These are phyloP conservation scores for Thereva unica DNA, from an alignment of 2,888 invertebrate species.

Conservation along the genomic window DNA sequence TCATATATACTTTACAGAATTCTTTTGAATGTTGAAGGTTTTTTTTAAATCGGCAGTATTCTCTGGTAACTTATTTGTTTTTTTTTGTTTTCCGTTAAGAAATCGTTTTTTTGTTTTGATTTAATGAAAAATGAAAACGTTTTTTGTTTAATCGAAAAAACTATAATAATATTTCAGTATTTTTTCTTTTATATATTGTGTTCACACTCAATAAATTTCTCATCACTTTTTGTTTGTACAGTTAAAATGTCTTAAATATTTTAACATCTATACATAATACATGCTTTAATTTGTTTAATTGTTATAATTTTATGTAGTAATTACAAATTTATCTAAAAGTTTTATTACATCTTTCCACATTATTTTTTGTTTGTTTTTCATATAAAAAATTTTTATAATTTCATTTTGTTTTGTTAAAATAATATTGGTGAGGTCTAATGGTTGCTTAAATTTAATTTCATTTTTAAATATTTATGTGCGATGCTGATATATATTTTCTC, in stretches of 20 bases:
- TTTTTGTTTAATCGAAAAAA: no score
- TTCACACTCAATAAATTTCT: no score
- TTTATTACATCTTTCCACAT: conserved; percentile 3
- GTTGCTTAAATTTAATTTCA: conserved; percentile 38
- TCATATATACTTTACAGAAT: no score
- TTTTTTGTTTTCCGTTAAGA: neutral
- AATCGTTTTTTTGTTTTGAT: no score
- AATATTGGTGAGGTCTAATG: conserved; percentile 41
- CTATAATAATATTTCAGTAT: no score
- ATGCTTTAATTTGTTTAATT: conserved; percentile 1
- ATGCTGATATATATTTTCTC: no score
- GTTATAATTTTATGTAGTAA: neutral
- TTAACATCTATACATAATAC: neutral
- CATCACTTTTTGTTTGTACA: neutral
- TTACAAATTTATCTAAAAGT: conserved; percentile 10
- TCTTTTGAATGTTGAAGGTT: neutral
- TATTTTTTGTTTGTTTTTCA: conserved; percentile 10
- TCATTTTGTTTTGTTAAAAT: conserved; percentile 21
- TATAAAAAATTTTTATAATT: conserved; percentile 9
- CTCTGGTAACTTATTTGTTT: conserved; percentile 26
- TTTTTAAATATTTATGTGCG: conserved; percentile 3
- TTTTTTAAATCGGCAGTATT: conserved; percentile 33
- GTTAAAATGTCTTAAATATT: neutral
- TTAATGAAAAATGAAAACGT: no score
- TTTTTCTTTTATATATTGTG: no score